phyloP scores from a whole-genome alignment of 2,888 invertebrate species.

The Dasypogon diadema region DNA sequence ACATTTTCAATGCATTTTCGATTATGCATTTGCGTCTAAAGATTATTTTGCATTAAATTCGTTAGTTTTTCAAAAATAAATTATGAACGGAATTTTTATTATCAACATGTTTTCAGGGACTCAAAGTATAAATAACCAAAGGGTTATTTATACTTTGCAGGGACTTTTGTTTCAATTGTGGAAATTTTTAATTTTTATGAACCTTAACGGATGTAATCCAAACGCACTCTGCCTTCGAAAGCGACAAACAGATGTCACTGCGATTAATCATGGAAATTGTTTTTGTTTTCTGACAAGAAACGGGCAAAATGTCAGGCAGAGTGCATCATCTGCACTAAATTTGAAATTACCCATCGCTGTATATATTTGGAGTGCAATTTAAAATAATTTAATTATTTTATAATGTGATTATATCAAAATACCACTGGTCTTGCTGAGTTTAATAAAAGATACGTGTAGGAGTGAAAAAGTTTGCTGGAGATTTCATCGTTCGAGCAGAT shows the following conservation, averaged over 20 bases:
- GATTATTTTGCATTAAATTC: too few relatives aligned
- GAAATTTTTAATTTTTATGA: too few relatives aligned
- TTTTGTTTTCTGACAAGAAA: conserved; percentile 33
- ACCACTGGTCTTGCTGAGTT: not conserved
- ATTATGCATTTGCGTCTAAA: too few relatives aligned
- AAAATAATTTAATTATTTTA: not conserved
- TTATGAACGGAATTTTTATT: too few relatives aligned
- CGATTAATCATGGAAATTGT: not conserved
- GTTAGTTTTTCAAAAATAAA: too few relatives aligned
- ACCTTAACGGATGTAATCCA: not conserved
- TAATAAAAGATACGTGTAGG: not conserved
- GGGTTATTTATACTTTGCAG: too few relatives aligned
- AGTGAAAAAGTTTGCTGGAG: not conserved
- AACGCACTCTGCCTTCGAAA: not conserved
- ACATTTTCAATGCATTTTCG: too few relatives aligned
- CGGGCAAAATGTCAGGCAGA: conserved; percentile 8
- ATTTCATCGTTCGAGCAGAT: not conserved
- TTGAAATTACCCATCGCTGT: not conserved
- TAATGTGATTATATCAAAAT: not conserved
- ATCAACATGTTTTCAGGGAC: too few relatives aligned
- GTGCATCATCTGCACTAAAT: conserved; percentile 25
- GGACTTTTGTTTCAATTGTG: too few relatives aligned
- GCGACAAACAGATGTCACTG: conserved; percentile 18
- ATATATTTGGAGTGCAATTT: conserved; percentile 1
- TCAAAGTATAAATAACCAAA: too few relatives aligned